phyloP scores from a whole-genome alignment of 2,888 invertebrate genomes.

The Brenthis daphne region DNA sequence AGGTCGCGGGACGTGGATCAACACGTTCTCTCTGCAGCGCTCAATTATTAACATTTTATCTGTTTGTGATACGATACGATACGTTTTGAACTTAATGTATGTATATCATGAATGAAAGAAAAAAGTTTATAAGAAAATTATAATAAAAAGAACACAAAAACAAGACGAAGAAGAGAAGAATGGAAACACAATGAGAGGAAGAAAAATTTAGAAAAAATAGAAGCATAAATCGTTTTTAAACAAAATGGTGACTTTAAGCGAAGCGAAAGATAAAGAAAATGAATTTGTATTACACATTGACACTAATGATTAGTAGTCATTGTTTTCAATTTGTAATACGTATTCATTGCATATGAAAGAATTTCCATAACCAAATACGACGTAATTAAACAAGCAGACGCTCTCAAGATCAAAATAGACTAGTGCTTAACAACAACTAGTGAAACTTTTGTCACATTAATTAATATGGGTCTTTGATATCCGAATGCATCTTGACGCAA shows the following conservation, averaged over 20 bases:
- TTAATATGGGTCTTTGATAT: constrained; percentile 41
- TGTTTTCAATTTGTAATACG: too few relatives aligned
- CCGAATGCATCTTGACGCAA: constrained; percentile 44
- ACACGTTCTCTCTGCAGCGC: constrained; percentile 4
- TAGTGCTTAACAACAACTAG: constrained; percentile 28
- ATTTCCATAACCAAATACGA: background rate
- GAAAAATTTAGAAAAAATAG: too few relatives aligned
- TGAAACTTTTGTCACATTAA: constrained; percentile 37
- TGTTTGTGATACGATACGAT: constrained; percentile 5
- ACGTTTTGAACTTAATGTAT: background rate
- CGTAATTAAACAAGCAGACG: constrained; percentile 16
- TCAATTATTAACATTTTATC: constrained; percentile 18
- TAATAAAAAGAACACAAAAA: too few relatives aligned
- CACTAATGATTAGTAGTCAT: too few relatives aligned
- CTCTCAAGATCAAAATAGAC: constrained; percentile 13
- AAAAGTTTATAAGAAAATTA: too few relatives aligned
- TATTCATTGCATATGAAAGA: background rate
- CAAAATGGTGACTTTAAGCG: too few relatives aligned
- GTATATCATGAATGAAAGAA: background rate
- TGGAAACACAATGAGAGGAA: too few relatives aligned
- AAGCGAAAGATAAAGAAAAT: too few relatives aligned
- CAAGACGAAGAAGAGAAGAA: too few relatives aligned
- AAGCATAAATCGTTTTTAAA: too few relatives aligned
- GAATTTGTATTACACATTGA: too few relatives aligned
- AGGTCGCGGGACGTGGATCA: background rate